Percentiles rank a stretch among this genome's conserved stretches.
phyloP scores from a whole-genome alignment of 2,888 invertebrate genomes.

The Synanthedon tipuliformis region DNA sequence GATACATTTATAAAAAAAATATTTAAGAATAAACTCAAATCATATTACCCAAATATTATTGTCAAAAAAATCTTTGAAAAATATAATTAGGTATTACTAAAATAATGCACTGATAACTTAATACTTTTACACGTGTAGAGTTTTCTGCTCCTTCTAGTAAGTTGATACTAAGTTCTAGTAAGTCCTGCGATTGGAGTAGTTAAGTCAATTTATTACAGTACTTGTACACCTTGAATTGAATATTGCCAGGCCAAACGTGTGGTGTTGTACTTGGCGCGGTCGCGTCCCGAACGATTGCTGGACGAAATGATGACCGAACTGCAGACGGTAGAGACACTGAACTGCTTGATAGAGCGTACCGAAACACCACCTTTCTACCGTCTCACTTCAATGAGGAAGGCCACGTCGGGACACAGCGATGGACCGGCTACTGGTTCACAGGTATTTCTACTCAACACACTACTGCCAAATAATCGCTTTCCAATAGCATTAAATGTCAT shows the following conservation, averaged over 20 bases:
- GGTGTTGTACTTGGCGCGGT: slow-evolving; percentile 90
- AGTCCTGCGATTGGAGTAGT: no score
- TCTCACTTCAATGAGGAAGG: slow-evolving; percentile 90
- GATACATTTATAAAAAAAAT: no score
- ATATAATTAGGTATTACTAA: no score
- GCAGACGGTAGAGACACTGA: slow-evolving; percentile 95
- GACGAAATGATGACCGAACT: slow-evolving; percentile 98
- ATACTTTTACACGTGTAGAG: no score
- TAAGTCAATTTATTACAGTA: no score
- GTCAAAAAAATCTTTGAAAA: no score
- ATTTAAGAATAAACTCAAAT: no score
- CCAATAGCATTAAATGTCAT: neutral
- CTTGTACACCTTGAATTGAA: no score
- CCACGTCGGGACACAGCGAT: slow-evolving; percentile 76
- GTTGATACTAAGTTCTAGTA: no score
- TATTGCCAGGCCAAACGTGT: slow-evolving; percentile 88
- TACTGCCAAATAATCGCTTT: neutral
- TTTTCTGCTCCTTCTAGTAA: no score
- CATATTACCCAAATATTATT: no score
- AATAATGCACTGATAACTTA: no score
- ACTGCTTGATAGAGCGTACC: slow-evolving; percentile 94
- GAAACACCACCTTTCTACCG: slow-evolving; percentile 99
- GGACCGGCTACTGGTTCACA: slow-evolving; percentile 58
- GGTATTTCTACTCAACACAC: slow-evolving; percentile 19
- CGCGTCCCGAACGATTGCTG: slow-evolving; percentile 90